A percentile compares a stretch with the other conserved stretches of the same genome.
Evolutionary conservation across 1,140 invertebrate genomes (phyloP).

Genomic region (Halictus rubicundus): DNA sequence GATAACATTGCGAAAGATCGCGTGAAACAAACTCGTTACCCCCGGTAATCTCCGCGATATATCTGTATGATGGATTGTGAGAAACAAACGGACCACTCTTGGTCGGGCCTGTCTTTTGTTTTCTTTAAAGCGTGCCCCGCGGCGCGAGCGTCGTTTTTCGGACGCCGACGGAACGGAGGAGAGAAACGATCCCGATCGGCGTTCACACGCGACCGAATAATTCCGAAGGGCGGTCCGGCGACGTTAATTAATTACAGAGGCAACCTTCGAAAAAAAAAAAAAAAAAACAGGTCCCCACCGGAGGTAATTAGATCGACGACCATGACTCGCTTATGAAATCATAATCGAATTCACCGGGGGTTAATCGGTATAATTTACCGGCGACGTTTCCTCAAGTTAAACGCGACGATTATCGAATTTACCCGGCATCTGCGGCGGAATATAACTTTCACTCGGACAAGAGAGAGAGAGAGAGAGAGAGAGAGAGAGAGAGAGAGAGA

Average conservation of each 20-base stretch:
- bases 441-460: slow-evolving; percentile 15
- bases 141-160: neutral
- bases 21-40: slow-evolving; percentile 9
- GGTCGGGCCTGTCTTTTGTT: neutral
- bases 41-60: neutral
- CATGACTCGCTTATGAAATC: neutral
- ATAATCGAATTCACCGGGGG: neutral
- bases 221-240: slow-evolving; percentile 14
- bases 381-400: neutral
- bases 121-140: neutral
- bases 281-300: slow-evolving; percentile 37
- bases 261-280: slow-evolving; percentile 21
- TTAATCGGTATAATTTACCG: neutral
- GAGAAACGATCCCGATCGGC: neutral
- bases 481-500: no score
- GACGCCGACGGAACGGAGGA: neutral
- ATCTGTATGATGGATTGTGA: neutral
- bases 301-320: slow-evolving; percentile 44
- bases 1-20: neutral
- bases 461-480: no score
- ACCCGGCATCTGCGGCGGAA: neutral
- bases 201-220: slow-evolving; percentile 38
- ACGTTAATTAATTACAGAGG: slow-evolving; percentile 46
- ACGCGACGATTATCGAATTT: slow-evolving; percentile 11
- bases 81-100: neutral